Evolutionary conservation across 2,888 invertebrate species (phyloP).

Genomic region (Ethmia dodecea): DNA sequence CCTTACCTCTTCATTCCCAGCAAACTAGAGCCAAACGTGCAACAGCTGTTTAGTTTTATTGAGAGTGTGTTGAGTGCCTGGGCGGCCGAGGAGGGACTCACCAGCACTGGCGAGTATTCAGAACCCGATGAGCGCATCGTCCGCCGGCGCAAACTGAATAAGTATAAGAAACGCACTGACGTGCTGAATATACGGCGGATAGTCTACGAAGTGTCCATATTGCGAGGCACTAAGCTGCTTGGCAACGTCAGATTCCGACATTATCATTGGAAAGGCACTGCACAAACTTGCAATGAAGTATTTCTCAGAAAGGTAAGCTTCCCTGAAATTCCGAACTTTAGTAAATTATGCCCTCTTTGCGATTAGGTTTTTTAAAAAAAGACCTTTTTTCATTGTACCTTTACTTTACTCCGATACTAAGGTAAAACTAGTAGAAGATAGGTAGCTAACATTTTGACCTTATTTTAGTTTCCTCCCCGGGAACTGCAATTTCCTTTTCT

Average conservation of each 20-base stretch:
- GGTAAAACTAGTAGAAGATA: slow-evolving; percentile 42
- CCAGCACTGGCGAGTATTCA: slow-evolving; percentile 85
- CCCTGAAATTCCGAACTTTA: not conserved
- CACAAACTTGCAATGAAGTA: slow-evolving; percentile 91
- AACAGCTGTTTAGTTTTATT: slow-evolving; percentile 89
- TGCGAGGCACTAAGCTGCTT: slow-evolving; percentile 81
- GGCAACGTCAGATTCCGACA: slow-evolving; percentile 86
- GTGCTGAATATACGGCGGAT: slow-evolving; percentile 83
- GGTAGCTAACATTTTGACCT: slow-evolving; percentile 66
- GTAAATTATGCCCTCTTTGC: too few relatives aligned
- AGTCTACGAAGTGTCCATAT: slow-evolving; percentile 83
- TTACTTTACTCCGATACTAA: too few relatives aligned
- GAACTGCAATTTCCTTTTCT: slow-evolving; percentile 72
- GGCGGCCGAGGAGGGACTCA: slow-evolving; percentile 85
- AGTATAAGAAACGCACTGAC: slow-evolving; percentile 81
- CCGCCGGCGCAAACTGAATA: slow-evolving; percentile 77
- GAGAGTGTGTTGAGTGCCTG: slow-evolving; percentile 88
- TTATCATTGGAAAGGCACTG: slow-evolving; percentile 90
- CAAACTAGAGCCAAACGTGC: slow-evolving; percentile 85
- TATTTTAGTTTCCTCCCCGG: slow-evolving; percentile 63
- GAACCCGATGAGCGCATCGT: slow-evolving; percentile 84
- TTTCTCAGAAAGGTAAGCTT: slow-evolving; percentile 89
- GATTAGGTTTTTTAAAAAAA: too few relatives aligned
- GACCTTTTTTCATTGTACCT: too few relatives aligned
- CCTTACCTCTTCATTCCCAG: slow-evolving; percentile 72